phyloP scores from a whole-genome alignment of 2,888 invertebrate species.

The Prosopocoilus inquinatus region DNA sequence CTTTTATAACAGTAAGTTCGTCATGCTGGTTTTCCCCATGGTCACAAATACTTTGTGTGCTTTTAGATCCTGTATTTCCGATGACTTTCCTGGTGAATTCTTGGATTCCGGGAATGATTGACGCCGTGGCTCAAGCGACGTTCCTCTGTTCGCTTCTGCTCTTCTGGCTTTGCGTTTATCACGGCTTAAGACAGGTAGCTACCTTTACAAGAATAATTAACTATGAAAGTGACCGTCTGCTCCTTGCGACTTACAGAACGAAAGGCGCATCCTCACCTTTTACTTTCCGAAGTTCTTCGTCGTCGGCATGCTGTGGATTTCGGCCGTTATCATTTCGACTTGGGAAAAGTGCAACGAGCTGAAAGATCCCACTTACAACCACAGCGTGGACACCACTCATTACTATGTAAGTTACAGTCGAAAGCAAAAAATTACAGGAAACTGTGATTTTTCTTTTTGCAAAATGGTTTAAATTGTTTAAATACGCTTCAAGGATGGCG shows the following conservation, averaged over 20 bases:
- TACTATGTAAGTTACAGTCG: constrained; percentile 66
- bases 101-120: constrained; percentile 89
- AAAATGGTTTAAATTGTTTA: no score
- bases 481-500: no score
- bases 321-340: constrained; percentile 79
- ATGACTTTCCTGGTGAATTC: constrained; percentile 85
- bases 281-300: constrained; percentile 88
- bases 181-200: constrained; percentile 86
- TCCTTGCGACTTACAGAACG: constrained; percentile 66
- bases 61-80: constrained; percentile 90
- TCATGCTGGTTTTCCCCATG: not conserved
- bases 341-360: constrained; percentile 90
- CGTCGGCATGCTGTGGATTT: constrained; percentile 83
- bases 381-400: constrained; percentile 77
- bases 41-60: not conserved
- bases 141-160: constrained; percentile 85
- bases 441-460: no score
- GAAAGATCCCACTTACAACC: constrained; percentile 90
- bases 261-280: constrained; percentile 79
- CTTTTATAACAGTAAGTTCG: constrained; percentile 83
- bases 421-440: no score
- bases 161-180: constrained; percentile 95
- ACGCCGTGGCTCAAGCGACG: constrained; percentile 85
- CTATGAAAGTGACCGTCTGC: not conserved
- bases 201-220: constrained; percentile 12